A percentile compares a stretch with the other conserved stretches of the same genome.
These are phyloP conservation scores for Nannobrachium achirus DNA, from an alignment of 2,113 vertebrate species.

Conservation along the genomic window DNA sequence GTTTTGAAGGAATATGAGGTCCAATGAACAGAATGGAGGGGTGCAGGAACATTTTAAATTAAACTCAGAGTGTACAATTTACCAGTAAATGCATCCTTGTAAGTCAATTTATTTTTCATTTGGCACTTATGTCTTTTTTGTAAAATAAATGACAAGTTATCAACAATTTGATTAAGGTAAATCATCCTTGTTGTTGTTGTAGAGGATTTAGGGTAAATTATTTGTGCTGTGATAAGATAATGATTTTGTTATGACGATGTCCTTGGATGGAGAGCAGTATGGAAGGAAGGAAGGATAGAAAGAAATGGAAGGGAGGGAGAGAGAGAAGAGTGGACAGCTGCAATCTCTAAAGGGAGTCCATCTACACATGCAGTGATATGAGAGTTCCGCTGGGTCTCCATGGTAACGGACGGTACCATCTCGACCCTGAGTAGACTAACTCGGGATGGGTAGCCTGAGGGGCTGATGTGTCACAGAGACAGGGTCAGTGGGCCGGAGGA, in stretches of 20 bases:
- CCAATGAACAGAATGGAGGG: neutral
- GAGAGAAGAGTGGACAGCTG: conserved; percentile 1
- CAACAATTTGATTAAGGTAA: too few relatives aligned
- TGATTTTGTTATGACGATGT: neutral
- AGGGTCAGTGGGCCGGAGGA: conserved; percentile 5
- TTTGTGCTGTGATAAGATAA: neutral
- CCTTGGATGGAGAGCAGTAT: neutral
- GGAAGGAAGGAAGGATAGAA: neutral
- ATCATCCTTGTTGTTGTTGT: too few relatives aligned
- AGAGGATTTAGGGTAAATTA: too few relatives aligned
- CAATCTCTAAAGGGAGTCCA: conserved; percentile 11
- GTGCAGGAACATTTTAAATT: too few relatives aligned
- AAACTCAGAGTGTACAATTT: too few relatives aligned
- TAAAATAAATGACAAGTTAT: too few relatives aligned
- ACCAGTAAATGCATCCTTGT: too few relatives aligned
- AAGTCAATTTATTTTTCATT: too few relatives aligned
- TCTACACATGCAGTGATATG: neutral
- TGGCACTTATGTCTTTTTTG: too few relatives aligned
- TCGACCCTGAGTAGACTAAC: neutral
- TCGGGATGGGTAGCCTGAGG: conserved; percentile 5
- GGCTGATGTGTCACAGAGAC: conserved; percentile 3
- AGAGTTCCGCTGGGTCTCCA: conserved; percentile 6
- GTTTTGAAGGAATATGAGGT: neutral
- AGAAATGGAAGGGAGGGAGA: neutral
- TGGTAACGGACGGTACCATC: neutral